These are phyloP conservation scores for Drosophila anomelani DNA, from an alignment of 2,888 invertebrate genomes.

Conservation along the genomic window DNA sequence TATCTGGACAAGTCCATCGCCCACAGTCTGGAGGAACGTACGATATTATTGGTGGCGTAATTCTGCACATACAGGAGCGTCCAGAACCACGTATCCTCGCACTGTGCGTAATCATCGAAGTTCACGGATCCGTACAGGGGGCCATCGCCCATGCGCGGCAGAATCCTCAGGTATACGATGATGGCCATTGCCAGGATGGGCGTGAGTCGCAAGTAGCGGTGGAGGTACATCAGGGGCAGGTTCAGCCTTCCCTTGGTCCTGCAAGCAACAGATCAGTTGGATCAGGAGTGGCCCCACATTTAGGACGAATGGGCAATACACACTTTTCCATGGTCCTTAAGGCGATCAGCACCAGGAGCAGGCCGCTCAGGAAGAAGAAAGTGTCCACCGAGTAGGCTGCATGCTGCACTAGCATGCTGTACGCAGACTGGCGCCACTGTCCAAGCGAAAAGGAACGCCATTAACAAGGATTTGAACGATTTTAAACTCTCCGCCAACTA, in stretches of 20 bases:
- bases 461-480: neutral
- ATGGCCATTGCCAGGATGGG: constrained; percentile 85
- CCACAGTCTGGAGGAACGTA: constrained; percentile 37
- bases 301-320: neutral
- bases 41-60: constrained; percentile 76
- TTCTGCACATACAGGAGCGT: constrained; percentile 85
- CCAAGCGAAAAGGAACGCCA: neutral
- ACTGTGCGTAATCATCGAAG: constrained; percentile 48
- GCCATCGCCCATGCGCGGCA: constrained; percentile 84
- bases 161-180: constrained; percentile 84
- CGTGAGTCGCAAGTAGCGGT: constrained; percentile 85
- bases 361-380: constrained; percentile 87
- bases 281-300: neutral
- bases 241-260: constrained; percentile 66
- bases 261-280: neutral
- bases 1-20: neutral
- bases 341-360: constrained; percentile 84
- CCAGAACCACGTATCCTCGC: constrained; percentile 84
- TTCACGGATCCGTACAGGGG: constrained; percentile 83
- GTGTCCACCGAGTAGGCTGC: constrained; percentile 86
- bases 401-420: constrained; percentile 71
- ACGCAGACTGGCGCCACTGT: constrained; percentile 59
- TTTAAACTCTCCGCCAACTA: neutral
- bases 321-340: constrained; percentile 69
- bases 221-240: constrained; percentile 74